Percentiles rank a stretch among this genome's conserved stretches.
phyloP scores from a whole-genome alignment of 2,888 invertebrate genomes.

The Drosophila anceps region DNA sequence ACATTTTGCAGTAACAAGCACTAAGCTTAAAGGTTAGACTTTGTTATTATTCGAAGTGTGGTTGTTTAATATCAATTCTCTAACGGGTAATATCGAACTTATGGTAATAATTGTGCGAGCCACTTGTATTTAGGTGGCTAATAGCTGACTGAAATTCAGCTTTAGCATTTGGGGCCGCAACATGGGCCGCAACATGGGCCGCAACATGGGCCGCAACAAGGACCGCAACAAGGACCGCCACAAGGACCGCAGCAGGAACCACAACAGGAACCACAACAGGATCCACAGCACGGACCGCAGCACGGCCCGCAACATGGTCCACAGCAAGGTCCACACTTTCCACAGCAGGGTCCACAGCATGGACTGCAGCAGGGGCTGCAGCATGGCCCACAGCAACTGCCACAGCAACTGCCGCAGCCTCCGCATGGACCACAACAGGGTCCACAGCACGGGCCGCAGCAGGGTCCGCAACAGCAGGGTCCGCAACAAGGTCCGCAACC shows the following conservation, averaged over 20 bases:
- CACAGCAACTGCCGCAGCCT: constrained; percentile 35
- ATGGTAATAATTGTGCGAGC: constrained; percentile 24
- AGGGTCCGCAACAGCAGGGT: constrained; percentile 38
- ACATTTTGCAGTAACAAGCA: neutral
- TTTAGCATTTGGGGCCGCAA: constrained; percentile 48
- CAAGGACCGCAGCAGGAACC: constrained; percentile 32
- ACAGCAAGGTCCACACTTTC: constrained; percentile 34
- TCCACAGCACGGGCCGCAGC: constrained; percentile 47
- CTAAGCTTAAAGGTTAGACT: neutral
- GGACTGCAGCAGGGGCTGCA: constrained; percentile 49
- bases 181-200: constrained; percentile 11
- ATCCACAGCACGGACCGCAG: constrained; percentile 37
- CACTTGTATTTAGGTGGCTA: constrained; percentile 1
- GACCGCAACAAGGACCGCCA: constrained; percentile 29
- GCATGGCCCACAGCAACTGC: constrained; percentile 43
- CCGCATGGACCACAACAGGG: constrained; percentile 50
- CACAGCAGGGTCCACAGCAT: constrained; percentile 50
- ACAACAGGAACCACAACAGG: constrained; percentile 29
- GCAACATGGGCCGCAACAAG: constrained; percentile 46
- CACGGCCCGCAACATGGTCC: constrained; percentile 37
- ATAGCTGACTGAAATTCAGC: neutral
- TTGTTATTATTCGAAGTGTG: constrained; percentile 18
- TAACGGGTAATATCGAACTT: constrained; percentile 54
- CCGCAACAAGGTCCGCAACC: constrained; percentile 29
- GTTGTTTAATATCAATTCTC: constrained; percentile 47